A percentile compares a stretch with the other conserved stretches of the same genome.
phyloP scores from a whole-genome alignment of 2,797 vertebrate species.

The Leptodactylus fallax region DNA sequence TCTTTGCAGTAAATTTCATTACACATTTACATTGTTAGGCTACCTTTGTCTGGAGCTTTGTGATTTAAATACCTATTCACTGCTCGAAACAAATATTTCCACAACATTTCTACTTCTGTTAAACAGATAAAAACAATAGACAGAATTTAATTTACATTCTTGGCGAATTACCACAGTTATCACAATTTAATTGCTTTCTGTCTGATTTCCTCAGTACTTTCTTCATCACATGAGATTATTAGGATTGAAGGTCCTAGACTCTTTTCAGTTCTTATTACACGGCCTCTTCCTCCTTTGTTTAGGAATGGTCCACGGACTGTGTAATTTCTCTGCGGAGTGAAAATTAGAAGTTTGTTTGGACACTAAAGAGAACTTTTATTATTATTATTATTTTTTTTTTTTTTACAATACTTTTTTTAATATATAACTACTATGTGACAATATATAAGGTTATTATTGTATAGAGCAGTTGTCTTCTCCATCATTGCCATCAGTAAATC shows the following conservation, averaged over 20 bases:
- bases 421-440: too few relatives aligned
- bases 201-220: slow-evolving; percentile 64
- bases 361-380: not conserved
- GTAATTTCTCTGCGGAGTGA: slow-evolving; percentile 41
- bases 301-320: slow-evolving; percentile 43
- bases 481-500: not conserved
- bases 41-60: slow-evolving; percentile 1
- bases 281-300: slow-evolving; percentile 54
- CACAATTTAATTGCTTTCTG: slow-evolving; percentile 69
- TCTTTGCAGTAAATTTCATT: slow-evolving; percentile 2
- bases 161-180: slow-evolving; percentile 46
- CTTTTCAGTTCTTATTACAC: slow-evolving; percentile 59
- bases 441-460: not conserved
- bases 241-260: slow-evolving; percentile 62
- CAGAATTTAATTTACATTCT: slow-evolving; percentile 49
- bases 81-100: slow-evolving; percentile 37
- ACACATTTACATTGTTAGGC: slow-evolving; percentile 7
- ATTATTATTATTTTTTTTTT: not conserved
- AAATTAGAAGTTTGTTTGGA: slow-evolving; percentile 59
- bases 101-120: slow-evolving; percentile 43
- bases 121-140: slow-evolving; percentile 51
- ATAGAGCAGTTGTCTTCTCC: not conserved
- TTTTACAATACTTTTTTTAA: too few relatives aligned
- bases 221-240: slow-evolving; percentile 65
- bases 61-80: slow-evolving; percentile 27